Evolutionary conservation across 2,797 vertebrate species (phyloP), one percentile per base, ranked within the genome.

Genomic region (Melanotaenia trifasciata): DNA sequence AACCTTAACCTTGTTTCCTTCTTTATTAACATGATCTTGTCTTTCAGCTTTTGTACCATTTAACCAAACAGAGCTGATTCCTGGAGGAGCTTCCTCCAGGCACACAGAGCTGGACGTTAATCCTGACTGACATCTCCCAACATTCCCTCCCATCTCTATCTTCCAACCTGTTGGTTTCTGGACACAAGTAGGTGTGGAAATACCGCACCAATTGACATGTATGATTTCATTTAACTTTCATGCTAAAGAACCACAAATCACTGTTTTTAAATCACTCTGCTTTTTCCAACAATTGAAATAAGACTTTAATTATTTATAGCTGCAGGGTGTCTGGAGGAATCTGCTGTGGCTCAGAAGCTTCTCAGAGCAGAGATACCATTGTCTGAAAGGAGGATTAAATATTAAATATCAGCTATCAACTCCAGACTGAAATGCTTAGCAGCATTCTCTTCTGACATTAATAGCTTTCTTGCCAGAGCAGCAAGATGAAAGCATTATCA

Each of bases 371-470:
- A 56, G 61, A 69, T 80, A 86, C 79, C 67, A 83, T 60, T 78
- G 67, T 74, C 64, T 10, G 62, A 78, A 56, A 58, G 50, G 33
- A 66, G 30, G 57, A 84, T 87, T 87, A 81, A 86, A 88, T 85
- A 89, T 90, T 89, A 77, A 88, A 74, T 62, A 83, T 74, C 57
- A 65, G 63, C 66, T 38, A 54, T 80, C 54, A 33, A 47, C 79
- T 78, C 30, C 59, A 76, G 65, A 79, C 76, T 69, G 24, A 67
- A 77, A 74, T 22, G 50, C 26, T 70, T 33, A 72, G 32, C 20
- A 50, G 54, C 43, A 36, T 76, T 63, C 16, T 66, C 38, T 70
- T 35, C 58, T 35, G 64, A 38, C 54, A 78, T 30, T 18, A 59
- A 67, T 62, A 58, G 58, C 57, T 68, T 68, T 18, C 14, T 24